Base-by-base conservation (phyloP, 2,797 vertebrate genomes). In the Anguilla obscura region DNA sequence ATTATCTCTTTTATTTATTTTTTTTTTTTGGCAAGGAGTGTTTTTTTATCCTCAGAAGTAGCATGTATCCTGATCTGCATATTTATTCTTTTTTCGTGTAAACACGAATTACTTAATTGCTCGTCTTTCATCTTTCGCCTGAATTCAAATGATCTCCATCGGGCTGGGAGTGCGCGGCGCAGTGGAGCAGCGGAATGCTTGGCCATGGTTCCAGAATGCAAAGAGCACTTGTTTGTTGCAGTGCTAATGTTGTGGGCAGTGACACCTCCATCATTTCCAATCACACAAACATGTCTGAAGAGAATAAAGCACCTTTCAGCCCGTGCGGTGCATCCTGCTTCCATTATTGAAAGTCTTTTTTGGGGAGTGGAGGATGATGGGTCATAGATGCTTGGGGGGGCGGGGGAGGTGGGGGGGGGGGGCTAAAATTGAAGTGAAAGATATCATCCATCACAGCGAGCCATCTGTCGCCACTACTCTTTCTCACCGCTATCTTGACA, bases 1-100 rank as follows among this genome's bases (percentile, higher is more conserved):
- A 74, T 74, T 74, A 74, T 74, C 30, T 74, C 36, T 74, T 74
- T 71, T 54, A n/a, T n/a, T n/a, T n/a, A n/a, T n/a, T 54, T 14
- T 56, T 56, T 14, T 56, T 56, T 56, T 56, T 36, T 30, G 5
- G 6, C n/a, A 71, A 71, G 27, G 3, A 27, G n/a, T 3, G 5
- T 74, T 30, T 74, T 74, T 71, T 71, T 71, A 71, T 71, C 66
- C 66, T 3, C 58, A 24, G 18, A 66, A 16, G 58, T 24, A 24
- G 58, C 63, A 66, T 24, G 14, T 66, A 66, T 66, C n/a, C 63
- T 66, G 63, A 66, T 66, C n/a, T 27, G 18, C 58, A 63, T 63
- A 63, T 63, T 66, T 16, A 36, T 2, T 74, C 30, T 74, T 30
- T 74, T 74, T 74, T 33, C 12, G 9, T 74, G 71, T 74, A 74